These are phyloP conservation scores for Lophius americanus DNA, from an alignment of 2,797 vertebrate genomes.

Conservation along the genomic window DNA sequence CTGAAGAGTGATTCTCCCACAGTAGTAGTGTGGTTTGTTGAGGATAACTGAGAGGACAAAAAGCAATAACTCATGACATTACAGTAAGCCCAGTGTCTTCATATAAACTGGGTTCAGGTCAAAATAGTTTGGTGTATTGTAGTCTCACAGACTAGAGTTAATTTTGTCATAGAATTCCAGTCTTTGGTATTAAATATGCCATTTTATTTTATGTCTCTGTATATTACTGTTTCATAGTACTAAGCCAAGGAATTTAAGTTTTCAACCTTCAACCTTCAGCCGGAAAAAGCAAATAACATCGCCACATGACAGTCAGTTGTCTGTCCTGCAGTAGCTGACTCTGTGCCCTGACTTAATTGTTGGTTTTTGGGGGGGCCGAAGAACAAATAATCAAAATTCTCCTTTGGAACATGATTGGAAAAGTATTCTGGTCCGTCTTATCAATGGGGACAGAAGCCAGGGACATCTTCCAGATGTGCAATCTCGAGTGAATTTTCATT, in stretches of 20 bases:
- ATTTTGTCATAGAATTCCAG: neutral
- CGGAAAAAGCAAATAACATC: slow-evolving; percentile 46
- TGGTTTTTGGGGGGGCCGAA: neutral
- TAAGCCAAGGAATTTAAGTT: slow-evolving; percentile 16
- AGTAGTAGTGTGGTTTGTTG: neutral
- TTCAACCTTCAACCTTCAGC: slow-evolving; percentile 15
- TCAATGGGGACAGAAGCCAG: neutral
- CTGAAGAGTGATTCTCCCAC: neutral
- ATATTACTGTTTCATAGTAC: slow-evolving; percentile 1
- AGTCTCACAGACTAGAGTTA: neutral
- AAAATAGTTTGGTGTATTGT: neutral
- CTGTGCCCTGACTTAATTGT: slow-evolving; percentile 40
- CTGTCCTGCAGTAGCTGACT: slow-evolving; percentile 60
- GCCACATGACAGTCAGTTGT: slow-evolving; percentile 53
- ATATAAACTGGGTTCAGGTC: neutral
- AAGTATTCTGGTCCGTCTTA: neutral
- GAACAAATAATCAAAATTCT: slow-evolving; percentile 29
- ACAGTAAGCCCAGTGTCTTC: neutral
- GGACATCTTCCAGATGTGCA: neutral
- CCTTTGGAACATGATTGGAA: slow-evolving; percentile 6
- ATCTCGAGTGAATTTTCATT: slow-evolving; percentile 14
- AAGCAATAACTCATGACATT: neutral
- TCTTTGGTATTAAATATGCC: slow-evolving; percentile 3
- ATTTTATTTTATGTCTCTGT: neutral
- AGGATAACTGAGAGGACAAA: neutral